Evolutionary conservation across 1,140 invertebrate species (phyloP).

Genomic region (Oryctes rhinoceros): DNA sequence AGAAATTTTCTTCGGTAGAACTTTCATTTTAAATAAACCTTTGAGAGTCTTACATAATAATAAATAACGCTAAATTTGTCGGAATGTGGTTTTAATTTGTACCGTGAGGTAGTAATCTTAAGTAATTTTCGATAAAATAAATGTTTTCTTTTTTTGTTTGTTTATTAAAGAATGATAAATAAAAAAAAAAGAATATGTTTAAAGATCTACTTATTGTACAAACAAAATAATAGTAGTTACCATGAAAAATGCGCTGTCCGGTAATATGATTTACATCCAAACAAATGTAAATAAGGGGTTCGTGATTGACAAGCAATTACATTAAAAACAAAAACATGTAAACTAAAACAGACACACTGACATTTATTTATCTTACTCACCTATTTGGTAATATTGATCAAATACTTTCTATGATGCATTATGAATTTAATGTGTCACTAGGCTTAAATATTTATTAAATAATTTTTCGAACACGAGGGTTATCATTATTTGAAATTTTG

Average conservation of each 20-base stretch:
- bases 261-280: not conserved
- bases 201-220: not conserved
- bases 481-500: not conserved
- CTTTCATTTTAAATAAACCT: not conserved
- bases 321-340: not conserved
- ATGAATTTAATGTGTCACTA: slow-evolving; percentile 3
- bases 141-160: too few relatives aligned
- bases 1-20: not conserved
- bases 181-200: not conserved
- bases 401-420: slow-evolving; percentile 34
- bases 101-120: too few relatives aligned
- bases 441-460: not conserved
- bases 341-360: not conserved
- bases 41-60: not conserved
- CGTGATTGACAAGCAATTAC: slow-evolving; percentile 3
- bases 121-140: too few relatives aligned
- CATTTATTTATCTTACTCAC: slow-evolving; percentile 5
- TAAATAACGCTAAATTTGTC: too few relatives aligned
- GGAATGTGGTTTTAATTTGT: too few relatives aligned
- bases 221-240: not conserved
- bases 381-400: slow-evolving; percentile 42
- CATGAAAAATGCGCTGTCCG: too few relatives aligned
- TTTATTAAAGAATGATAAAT: not conserved
- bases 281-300: not conserved
- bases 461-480: not conserved